Conservation (phyloP, 2,113 vertebrate species). For the Perca schrenkii region DNA sequence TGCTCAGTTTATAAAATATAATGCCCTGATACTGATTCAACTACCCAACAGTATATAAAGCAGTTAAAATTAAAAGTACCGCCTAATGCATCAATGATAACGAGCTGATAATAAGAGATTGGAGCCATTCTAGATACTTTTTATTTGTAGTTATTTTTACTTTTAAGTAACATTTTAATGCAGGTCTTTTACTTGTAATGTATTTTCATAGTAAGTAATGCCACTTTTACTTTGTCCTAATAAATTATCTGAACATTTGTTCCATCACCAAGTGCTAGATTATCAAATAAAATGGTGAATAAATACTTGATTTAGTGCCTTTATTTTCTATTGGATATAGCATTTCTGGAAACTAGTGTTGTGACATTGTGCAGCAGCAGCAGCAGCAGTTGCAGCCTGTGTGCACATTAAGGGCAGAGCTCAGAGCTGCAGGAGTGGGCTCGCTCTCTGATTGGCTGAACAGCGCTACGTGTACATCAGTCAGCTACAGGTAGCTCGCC, state of each 20-base stretch:
- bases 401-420: neutral
- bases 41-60: neutral
- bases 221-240: neutral
- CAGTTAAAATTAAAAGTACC: neutral
- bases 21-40: neutral
- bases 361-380: neutral
- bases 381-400: neutral
- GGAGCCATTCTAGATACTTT: neutral
- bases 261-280: neutral
- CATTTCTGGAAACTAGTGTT: neutral
- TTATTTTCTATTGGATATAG: neutral
- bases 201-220: neutral
- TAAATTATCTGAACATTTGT: neutral
- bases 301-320: neutral
- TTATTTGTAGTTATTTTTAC: no score
- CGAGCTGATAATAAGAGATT: neutral
- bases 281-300: neutral
- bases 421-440: neutral
- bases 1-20: neutral
- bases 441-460: conserved; percentile 78
- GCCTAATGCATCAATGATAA: neutral
- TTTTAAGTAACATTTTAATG: neutral
- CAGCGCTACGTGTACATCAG: conserved; percentile 85
- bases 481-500: conserved; percentile 79
- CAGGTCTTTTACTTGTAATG: neutral